Percentiles rank a stretch among this genome's conserved stretches.
phyloP scores from a whole-genome alignment of 1,140 invertebrate genomes.

The Danaus plexippus region DNA sequence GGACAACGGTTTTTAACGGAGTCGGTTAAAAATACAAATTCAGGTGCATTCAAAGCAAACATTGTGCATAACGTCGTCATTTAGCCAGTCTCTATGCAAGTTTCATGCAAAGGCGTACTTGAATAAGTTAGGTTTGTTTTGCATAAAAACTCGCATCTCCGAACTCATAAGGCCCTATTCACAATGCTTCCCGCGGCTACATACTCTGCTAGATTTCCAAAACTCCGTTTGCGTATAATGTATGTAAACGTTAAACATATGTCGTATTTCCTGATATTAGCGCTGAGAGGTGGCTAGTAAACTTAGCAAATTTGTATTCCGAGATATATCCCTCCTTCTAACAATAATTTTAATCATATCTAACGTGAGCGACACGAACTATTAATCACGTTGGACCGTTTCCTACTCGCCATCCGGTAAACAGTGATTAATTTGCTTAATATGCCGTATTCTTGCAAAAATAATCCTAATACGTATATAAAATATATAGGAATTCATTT shows the following conservation, averaged over 20 bases:
- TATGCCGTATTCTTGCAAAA: no score
- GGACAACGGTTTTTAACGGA: conserved; percentile 26
- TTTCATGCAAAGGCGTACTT: conserved; percentile 57
- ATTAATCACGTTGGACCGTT: not conserved
- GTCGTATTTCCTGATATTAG: no score
- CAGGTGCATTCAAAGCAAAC: conserved; percentile 26
- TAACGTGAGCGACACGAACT: conserved; percentile 1
- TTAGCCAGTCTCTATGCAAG: conserved; percentile 55
- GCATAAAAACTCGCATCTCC: conserved; percentile 62
- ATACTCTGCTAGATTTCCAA: no score
- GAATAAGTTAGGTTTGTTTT: conserved; percentile 64
- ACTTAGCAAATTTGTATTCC: no score
- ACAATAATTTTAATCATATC: no score
- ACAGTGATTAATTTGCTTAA: no score
- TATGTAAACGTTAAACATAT: no score
- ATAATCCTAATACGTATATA: not conserved
- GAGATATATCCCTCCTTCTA: no score
- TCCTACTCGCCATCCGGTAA: not conserved
- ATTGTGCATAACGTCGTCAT: conserved; percentile 39
- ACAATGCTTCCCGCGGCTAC: not conserved
- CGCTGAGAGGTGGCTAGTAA: no score
- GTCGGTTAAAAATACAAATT: conserved; percentile 41
- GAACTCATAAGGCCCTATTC: conserved; percentile 31
- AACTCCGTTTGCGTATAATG: no score
- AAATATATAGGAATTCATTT: conserved; percentile 2